Conservation (phyloP, 2,113 vertebrate genomes). For the Oreocharis arfaki region DNA sequence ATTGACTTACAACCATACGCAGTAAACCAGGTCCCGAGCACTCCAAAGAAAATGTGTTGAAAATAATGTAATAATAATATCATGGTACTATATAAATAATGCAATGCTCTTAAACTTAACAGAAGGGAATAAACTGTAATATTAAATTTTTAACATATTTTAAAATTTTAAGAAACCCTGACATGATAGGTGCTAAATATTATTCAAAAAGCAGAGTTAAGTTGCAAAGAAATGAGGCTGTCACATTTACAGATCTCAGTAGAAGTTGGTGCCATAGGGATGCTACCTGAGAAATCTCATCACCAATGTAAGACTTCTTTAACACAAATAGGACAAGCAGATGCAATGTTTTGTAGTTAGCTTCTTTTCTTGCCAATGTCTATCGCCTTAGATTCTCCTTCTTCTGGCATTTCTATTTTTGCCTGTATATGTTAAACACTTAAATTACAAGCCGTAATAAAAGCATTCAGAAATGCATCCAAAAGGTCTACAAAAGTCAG, state of each 20-base stretch:
- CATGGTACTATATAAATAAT: neutral
- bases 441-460: neutral
- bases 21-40: neutral
- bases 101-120: neutral
- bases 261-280: neutral
- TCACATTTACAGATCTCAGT: neutral
- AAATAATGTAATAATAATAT: neutral
- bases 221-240: neutral
- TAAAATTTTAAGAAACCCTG: neutral
- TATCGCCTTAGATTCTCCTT: neutral
- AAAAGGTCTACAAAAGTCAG: neutral
- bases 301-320: neutral
- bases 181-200: neutral
- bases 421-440: neutral
- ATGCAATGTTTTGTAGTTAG: neutral
- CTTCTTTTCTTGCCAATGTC: neutral
- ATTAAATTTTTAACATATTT: neutral
- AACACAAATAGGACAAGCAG: neutral
- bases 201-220: neutral
- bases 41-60: neutral
- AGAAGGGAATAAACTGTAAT: neutral
- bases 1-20: neutral
- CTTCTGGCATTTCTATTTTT: neutral
- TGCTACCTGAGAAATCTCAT: neutral
- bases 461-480: neutral